Conservation (phyloP, 2,113 vertebrate species). For the Ifrita kowaldi region DNA sequence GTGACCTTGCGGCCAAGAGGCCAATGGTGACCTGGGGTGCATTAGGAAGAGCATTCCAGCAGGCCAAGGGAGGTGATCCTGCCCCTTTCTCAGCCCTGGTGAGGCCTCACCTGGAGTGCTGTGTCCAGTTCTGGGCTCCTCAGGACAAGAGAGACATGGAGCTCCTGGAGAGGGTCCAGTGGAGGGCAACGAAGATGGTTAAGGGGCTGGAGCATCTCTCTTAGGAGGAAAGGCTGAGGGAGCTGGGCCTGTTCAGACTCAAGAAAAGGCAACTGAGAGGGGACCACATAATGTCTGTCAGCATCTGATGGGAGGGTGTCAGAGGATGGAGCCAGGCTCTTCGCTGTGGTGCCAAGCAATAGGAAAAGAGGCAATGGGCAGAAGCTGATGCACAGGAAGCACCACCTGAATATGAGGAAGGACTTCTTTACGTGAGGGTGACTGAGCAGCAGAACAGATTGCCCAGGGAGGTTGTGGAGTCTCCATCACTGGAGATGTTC, state of each 20-base stretch:
- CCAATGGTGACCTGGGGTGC: rapidly evolving
- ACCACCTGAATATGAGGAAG: neutral
- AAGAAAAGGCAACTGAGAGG: neutral
- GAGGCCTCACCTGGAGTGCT: rapidly evolving
- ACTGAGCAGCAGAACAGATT: neutral
- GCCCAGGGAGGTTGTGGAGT: neutral
- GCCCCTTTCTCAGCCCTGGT: neutral
- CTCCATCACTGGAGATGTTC: neutral
- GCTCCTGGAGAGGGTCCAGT: neutral
- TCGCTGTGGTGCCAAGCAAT: neutral
- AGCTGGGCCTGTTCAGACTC: neutral
- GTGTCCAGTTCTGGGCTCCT: neutral
- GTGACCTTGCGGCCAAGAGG: neutral
- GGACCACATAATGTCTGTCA: neutral
- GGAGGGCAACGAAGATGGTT: rapidly evolving
- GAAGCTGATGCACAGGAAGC: neutral
- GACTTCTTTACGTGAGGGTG: neutral
- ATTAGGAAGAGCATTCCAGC: neutral
- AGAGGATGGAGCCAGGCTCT: neutral
- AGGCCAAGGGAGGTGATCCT: rapidly evolving
- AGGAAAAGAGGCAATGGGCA: neutral
- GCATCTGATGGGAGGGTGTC: rapidly evolving
- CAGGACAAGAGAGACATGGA: neutral
- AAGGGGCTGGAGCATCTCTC: neutral
- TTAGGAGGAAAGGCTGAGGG: neutral